Evolutionary conservation across 2,797 vertebrate species (phyloP), one percentile per base, ranked within the genome.

Genomic region (Hapalemur alaotrensis): DNA sequence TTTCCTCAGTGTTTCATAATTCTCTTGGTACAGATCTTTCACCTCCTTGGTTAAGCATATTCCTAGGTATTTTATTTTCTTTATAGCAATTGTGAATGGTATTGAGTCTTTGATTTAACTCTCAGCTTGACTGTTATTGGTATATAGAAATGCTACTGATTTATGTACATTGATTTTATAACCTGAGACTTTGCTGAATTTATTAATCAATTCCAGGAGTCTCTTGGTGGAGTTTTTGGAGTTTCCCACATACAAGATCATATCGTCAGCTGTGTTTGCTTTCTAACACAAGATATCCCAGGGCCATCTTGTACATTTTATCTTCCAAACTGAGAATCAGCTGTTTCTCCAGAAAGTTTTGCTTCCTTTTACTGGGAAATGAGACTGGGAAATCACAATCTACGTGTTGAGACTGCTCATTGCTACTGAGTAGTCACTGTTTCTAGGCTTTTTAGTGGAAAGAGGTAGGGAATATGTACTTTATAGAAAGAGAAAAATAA

Each of bases 361-460:
- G 46, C 32, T 88, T 91, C 38, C 18, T 91, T 87, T 91, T 43
- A 30, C 23, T 91, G 61, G n/a, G 41, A 95, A 83, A 87, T 83
- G 7, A 35, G 67, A 93, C 30, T 82, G 86, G 78, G 46, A 90
- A 94, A 83, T 91, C 48, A 89, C 13, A 52, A 1, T 79, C 46
- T 72, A 41, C 35, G 30, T 63, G 15, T n/a, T 28, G 41, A 38
- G 41, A 41, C 18, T 85, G 15, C 35, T 79, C 32, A 35, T 84
- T 84, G n/a, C 61, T 89, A 32, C 22, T 75, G 57, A 43, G 23
- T 81, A 35, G 28, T 76, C 41, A 92, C 23, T 85, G 30, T 17
- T 78, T 89, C 32, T 70, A 85, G 32, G 61, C 28, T 89, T 93
- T 84, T 85, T 59, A 88, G 57, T 91, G 61, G 22, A 69, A n/a